Evolutionary conservation across 2,797 vertebrate genomes (phyloP).

Genomic region (Mareca penelope): DNA sequence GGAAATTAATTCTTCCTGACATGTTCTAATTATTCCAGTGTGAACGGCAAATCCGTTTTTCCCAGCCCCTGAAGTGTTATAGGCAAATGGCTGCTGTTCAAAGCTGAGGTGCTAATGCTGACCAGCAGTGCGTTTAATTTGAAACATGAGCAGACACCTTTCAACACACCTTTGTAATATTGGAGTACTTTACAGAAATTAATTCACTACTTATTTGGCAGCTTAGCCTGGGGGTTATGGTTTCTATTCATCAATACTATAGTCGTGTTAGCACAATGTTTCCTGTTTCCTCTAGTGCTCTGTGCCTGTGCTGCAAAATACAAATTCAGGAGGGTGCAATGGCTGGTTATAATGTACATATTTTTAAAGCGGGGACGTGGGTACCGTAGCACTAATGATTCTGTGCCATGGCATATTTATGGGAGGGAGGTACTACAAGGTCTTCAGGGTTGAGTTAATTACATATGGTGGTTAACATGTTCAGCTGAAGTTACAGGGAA

Average conservation of each 20-base stretch:
- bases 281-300: slow-evolving; percentile 70
- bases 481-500: slow-evolving; percentile 75
- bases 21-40: slow-evolving; percentile 99
- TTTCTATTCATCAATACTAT: slow-evolving; percentile 83
- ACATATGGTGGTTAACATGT: slow-evolving; percentile 76
- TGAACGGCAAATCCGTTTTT: slow-evolving; percentile 94
- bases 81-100: slow-evolving; percentile 87
- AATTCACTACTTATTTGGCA: slow-evolving; percentile 98
- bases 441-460: slow-evolving; percentile 82
- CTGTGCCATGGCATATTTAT: slow-evolving; percentile 32
- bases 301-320: slow-evolving; percentile 33
- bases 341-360: slow-evolving; percentile 9
- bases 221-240: slow-evolving; percentile 83
- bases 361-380: slow-evolving; percentile 45
- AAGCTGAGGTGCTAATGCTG: slow-evolving; percentile 99
- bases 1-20: slow-evolving; percentile 99
- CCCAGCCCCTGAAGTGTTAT: slow-evolving; percentile 91
- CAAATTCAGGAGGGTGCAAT: slow-evolving; percentile 36
- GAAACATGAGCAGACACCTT: slow-evolving; percentile 99
- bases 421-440: slow-evolving; percentile 61
- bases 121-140: slow-evolving; percentile 99
- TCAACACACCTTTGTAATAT: slow-evolving; percentile 99
- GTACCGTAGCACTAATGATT: slow-evolving; percentile 7
- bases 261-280: slow-evolving; percentile 77
- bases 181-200: slow-evolving; percentile 98